Evolutionary conservation across 2,888 invertebrate species (phyloP), one percentile per base, ranked within the genome.

Genomic region (Agonopterix heracliana): DNA sequence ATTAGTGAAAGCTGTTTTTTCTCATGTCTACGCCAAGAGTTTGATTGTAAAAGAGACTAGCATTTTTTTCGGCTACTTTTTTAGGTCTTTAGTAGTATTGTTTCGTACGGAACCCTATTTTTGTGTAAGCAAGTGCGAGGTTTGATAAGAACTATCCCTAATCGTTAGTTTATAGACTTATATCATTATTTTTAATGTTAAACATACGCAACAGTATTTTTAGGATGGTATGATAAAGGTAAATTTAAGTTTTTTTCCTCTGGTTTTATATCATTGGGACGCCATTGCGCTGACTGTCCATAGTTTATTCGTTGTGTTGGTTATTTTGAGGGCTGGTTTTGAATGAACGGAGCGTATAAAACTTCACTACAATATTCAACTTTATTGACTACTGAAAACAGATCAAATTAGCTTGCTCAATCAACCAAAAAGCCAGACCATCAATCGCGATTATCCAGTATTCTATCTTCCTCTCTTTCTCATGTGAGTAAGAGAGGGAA

Each of bases 181-280:
- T 87, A 87, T 87, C 85, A 87, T 86, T 87, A 87, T 83, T 79
- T 87, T 84, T 84, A 86, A 86, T 70, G 73, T 79, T 78, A 79
- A 78, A 76, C 80, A 74, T 83, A 80, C 79, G 81, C 86, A 83
- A 76, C 87, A 88, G 87, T 88, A 88, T 88, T 88, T 78, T 82
- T 85, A 82, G 81, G 77, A 67, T 64, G 69, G 71, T 81, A 77
- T 82, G 78, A 66, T 65, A 26, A 9, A 47, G 51, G 74, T 85
- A 82, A 81, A 80, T 85, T 26, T 84, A 86, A 81, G 81, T 86
- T 85, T 69, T 69, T 55, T 65, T 64, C 64, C 68, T 64, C 58
- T 57, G 66, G 69, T 60, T 65, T 66, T 65, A 63, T 60, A 61
- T 63, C 53, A 54, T 55, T 63, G 34, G 26, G 26, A 55, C 61